phyloP scores from a whole-genome alignment of 1,140 invertebrate genomes.

The Drosophila kikkawai region DNA sequence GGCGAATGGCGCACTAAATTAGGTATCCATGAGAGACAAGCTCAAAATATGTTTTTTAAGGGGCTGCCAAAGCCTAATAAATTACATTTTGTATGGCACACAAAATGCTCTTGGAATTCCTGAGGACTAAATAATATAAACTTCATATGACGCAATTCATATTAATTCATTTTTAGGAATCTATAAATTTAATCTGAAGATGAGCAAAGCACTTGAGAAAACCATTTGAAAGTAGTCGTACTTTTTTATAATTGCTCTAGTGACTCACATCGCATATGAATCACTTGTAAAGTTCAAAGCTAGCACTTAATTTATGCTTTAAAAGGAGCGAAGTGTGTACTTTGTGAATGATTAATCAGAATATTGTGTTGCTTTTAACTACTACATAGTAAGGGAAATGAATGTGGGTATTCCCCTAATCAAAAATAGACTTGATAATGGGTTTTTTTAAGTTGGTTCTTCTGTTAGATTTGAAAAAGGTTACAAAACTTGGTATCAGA shows the following conservation, averaged over 20 bases:
- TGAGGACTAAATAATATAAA: background rate
- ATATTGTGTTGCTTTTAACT: background rate
- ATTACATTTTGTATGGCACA: slow-evolving; percentile 1
- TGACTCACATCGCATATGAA: slow-evolving; percentile 26
- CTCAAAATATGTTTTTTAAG: slow-evolving; percentile 3
- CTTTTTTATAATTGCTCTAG: background rate
- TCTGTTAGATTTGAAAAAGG: background rate
- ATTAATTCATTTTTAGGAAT: background rate
- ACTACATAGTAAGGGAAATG: background rate
- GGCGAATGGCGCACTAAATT: slow-evolving; percentile 44
- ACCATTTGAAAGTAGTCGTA: slow-evolving; percentile 23
- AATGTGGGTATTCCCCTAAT: background rate
- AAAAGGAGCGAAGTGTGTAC: slow-evolving; percentile 15
- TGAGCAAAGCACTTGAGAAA: background rate
- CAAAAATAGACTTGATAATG: background rate
- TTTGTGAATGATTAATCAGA: slow-evolving; percentile 23
- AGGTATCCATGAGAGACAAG: slow-evolving; percentile 23
- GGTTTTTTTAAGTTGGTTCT: background rate
- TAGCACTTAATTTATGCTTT: slow-evolving; percentile 2
- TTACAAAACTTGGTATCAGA: background rate
- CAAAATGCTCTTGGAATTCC: slow-evolving; percentile 12
- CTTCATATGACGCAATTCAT: background rate
- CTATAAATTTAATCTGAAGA: background rate
- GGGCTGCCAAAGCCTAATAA: slow-evolving; percentile 13
- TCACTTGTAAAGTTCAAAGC: slow-evolving; percentile 23